These are phyloP conservation scores for Osmerus eperlanus DNA, from an alignment of 2,113 vertebrate species.

Conservation along the genomic window DNA sequence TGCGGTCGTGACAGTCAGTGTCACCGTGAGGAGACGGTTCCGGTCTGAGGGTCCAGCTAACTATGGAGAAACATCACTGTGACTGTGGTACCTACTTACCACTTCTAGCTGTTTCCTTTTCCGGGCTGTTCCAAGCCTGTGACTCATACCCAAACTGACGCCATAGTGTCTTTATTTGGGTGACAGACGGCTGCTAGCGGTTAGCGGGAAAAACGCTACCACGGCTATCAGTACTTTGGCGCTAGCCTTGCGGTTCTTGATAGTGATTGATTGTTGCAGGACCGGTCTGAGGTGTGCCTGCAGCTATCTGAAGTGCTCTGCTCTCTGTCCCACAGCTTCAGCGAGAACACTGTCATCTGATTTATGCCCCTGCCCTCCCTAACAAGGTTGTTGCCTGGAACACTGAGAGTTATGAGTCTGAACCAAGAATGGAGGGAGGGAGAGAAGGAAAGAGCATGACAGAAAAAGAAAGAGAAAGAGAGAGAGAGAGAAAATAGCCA, in stretches of 20 bases:
- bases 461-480: too few species aligned
- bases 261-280: background rate
- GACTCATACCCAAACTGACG: constrained; percentile 27
- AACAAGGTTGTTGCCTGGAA: constrained; percentile 17
- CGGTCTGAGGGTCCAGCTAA: too few species aligned
- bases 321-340: background rate
- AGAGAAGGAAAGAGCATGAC: background rate
- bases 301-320: background rate
- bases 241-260: background rate
- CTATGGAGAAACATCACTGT: background rate
- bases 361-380: constrained; percentile 14
- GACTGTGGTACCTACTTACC: constrained; percentile 17
- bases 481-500: too few species aligned
- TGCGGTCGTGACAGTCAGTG: background rate
- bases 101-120: constrained; percentile 11
- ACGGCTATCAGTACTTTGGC: background rate
- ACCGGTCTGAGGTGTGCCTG: background rate
- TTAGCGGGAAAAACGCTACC: background rate
- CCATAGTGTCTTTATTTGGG: constrained; percentile 1
- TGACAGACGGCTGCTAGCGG: background rate
- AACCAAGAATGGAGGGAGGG: background rate
- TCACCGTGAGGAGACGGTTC: background rate
- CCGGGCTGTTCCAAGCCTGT: constrained; percentile 9
- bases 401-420: background rate
- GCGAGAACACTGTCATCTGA: constrained; percentile 1